These are phyloP conservation scores for Sebastes schlegelii DNA, from an alignment of 2,113 vertebrate species.

Conservation along the genomic window DNA sequence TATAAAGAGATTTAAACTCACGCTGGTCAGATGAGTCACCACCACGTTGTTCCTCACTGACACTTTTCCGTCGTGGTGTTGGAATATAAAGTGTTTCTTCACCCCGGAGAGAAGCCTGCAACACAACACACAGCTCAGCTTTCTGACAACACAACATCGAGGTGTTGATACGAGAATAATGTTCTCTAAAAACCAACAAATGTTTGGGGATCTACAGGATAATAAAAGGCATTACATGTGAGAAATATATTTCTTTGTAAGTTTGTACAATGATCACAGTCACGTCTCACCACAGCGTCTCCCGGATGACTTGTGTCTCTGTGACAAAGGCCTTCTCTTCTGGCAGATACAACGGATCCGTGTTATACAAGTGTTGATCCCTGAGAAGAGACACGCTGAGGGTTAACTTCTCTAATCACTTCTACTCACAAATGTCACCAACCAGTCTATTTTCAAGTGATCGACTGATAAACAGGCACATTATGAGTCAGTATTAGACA, in stretches of 20 bases:
- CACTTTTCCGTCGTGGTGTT: constrained; percentile 93
- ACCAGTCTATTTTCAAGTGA: neutral
- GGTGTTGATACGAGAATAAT: neutral
- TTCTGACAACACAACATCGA: neutral
- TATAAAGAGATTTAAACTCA: constrained; percentile 77
- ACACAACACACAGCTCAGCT: constrained; percentile 25
- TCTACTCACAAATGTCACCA: neutral
- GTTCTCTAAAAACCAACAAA: neutral
- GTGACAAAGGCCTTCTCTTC: constrained; percentile 93
- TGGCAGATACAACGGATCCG: constrained; percentile 91
- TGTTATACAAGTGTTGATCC: constrained; percentile 96
- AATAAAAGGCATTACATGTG: neutral
- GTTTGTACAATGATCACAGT: constrained; percentile 1
- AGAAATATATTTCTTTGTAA: neutral
- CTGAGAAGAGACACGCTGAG: constrained; percentile 70
- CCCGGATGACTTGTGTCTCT: constrained; percentile 95
- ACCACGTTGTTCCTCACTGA: constrained; percentile 92
- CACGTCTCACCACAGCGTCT: constrained; percentile 93
- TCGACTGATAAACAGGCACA: neutral
- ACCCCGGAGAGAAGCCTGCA: constrained; percentile 96
- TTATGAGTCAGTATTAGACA: no score
- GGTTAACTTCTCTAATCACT: constrained; percentile 1
- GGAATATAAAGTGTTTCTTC: constrained; percentile 97
- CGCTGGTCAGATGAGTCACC: constrained; percentile 95
- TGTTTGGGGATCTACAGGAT: neutral